phyloP scores from a whole-genome alignment of 2,888 invertebrate genomes.

The Troides aeacus region DNA sequence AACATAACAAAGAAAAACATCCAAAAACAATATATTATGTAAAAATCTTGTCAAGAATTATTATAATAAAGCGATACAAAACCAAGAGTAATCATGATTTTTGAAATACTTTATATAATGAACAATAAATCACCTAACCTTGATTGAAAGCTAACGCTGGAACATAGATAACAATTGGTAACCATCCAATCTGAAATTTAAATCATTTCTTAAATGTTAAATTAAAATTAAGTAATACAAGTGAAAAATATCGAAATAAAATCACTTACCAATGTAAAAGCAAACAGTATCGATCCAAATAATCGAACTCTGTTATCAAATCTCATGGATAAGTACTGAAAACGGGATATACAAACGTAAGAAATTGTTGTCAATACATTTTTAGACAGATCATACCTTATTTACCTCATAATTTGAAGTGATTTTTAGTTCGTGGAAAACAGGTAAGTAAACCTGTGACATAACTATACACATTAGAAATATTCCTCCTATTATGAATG shows the following conservation, averaged over 20 bases:
- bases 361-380: too few relatives aligned
- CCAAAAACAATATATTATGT: too few relatives aligned
- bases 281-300: conserved; percentile 85
- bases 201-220: conserved; percentile 7
- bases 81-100: too few relatives aligned
- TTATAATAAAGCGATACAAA: too few relatives aligned
- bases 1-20: too few relatives aligned
- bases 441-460: conserved; percentile 85
- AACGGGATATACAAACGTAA: conserved; percentile 34
- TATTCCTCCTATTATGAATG: conserved; percentile 82
- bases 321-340: conserved; percentile 85
- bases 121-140: conserved; percentile 70
- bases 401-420: conserved; percentile 90
- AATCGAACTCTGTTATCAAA: conserved; percentile 85
- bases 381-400: too few relatives aligned
- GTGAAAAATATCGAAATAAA: too few relatives aligned
- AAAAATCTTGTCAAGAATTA: too few relatives aligned
- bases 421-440: conserved; percentile 86
- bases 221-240: not conserved
- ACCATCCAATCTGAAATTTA: conserved; percentile 84
- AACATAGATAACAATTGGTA: conserved; percentile 89
- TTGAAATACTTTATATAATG: too few relatives aligned
- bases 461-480: conserved; percentile 83
- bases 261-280: conserved; percentile 83
- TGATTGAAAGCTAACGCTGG: conserved; percentile 90